Conservation (phyloP, 2,797 vertebrate species). For the Cossypha dichroa region DNA sequence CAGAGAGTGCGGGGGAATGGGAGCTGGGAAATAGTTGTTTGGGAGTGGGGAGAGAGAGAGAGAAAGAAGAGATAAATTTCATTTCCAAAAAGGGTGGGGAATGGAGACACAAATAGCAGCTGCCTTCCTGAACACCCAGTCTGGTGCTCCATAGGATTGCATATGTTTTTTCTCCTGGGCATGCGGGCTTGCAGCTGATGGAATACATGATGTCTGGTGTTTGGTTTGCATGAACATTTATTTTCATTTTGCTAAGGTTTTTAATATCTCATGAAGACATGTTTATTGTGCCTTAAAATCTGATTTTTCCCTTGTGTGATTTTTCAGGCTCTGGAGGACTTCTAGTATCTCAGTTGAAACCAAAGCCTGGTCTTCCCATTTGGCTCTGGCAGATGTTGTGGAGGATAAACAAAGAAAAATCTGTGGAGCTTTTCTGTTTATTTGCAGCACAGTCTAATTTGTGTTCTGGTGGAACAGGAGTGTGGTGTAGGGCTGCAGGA, state of each 20-base stretch:
- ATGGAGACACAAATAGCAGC: neutral
- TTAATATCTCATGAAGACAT: conserved; percentile 15
- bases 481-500: neutral
- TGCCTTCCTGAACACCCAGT: neutral
- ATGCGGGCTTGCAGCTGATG: neutral
- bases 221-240: neutral
- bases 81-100: neutral
- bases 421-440: neutral
- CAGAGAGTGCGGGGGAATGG: neutral
- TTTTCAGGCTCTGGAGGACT: conserved; percentile 36
- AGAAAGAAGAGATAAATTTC: neutral
- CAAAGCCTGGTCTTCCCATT: neutral
- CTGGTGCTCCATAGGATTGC: neutral
- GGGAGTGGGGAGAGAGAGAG: neutral
- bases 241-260: conserved; percentile 30
- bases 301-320: conserved; percentile 23
- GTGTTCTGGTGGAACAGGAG: neutral
- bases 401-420: neutral
- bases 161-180: neutral
- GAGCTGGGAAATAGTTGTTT: neutral
- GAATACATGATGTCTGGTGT: neutral
- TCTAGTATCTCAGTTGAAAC: neutral
- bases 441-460: neutral
- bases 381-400: neutral
- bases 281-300: conserved; percentile 55